A percentile compares a stretch with the other conserved stretches of the same genome.
phyloP scores from a whole-genome alignment of 2,113 vertebrate genomes.

The Melanostigma gelatinosum region DNA sequence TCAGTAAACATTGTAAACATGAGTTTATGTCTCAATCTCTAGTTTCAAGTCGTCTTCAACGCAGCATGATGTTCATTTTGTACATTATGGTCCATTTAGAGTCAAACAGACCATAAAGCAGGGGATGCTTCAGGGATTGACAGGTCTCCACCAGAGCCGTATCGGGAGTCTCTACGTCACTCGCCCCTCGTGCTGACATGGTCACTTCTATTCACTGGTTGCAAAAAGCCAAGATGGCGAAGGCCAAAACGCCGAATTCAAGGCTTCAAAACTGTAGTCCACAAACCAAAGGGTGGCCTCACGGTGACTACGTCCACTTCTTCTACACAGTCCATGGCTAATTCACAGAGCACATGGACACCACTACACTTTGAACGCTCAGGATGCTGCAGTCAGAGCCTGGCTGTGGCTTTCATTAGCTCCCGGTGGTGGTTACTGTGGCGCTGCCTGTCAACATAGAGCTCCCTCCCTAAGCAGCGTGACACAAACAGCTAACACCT shows the following conservation, averaged over 20 bases:
- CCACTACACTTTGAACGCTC: neutral
- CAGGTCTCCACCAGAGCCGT: too few relatives aligned
- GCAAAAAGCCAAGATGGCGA: neutral
- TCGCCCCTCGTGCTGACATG: too few relatives aligned
- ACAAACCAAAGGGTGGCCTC: neutral
- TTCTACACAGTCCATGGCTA: neutral
- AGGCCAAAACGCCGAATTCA: neutral
- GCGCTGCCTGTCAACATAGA: slow-evolving; percentile 6
- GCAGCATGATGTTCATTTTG: too few relatives aligned
- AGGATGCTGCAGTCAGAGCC: neutral
- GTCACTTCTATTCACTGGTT: neutral
- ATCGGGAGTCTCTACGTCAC: too few relatives aligned
- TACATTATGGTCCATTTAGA: too few relatives aligned
- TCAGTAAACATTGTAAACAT: too few relatives aligned
- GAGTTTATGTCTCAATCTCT: too few relatives aligned
- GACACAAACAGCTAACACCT: slow-evolving; percentile 37
- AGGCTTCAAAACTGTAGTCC: neutral
- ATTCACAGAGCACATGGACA: neutral
- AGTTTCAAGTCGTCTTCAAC: too few relatives aligned
- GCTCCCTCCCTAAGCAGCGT: slow-evolving; percentile 23
- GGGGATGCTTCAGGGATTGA: too few relatives aligned
- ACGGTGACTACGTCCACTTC: neutral
- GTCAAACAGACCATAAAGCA: too few relatives aligned
- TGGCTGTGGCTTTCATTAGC: slow-evolving; percentile 40
- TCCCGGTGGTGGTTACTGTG: slow-evolving; percentile 49